phyloP scores from a whole-genome alignment of 2,888 invertebrate genomes.

The Ypsolopha sequella region DNA sequence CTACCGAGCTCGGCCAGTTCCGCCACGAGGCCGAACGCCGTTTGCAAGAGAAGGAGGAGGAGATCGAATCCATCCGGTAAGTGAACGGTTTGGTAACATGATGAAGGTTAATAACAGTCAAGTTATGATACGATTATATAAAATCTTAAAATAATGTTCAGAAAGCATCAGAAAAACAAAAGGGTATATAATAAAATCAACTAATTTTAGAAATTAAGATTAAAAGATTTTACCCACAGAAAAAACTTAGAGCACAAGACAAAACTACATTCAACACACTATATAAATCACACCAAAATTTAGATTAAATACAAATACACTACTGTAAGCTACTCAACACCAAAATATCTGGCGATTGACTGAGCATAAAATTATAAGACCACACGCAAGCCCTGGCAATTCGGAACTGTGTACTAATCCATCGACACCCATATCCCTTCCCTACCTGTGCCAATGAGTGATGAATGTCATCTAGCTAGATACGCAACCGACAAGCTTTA shows the following conservation, averaged over 20 bases:
- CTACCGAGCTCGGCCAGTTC: conserved; percentile 93
- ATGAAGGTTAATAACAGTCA: too few relatives aligned
- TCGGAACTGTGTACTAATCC: conserved; percentile 30
- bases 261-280: too few relatives aligned
- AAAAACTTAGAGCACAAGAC: too few relatives aligned
- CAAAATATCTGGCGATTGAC: conserved; percentile 11
- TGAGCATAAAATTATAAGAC: conserved; percentile 14
- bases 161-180: too few relatives aligned
- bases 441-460: conserved; percentile 27
- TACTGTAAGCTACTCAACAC: not conserved
- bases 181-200: too few relatives aligned
- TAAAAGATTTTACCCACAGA: too few relatives aligned
- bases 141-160: too few relatives aligned
- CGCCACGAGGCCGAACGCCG: conserved; percentile 98
- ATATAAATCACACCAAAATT: too few relatives aligned
- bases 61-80: conserved; percentile 97
- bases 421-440: conserved; percentile 25
- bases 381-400: conserved; percentile 24
- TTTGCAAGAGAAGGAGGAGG: conserved; percentile 98
- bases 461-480: conserved; percentile 34
- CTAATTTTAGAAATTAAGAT: too few relatives aligned
- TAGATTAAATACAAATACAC: too few relatives aligned
- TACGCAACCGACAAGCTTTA: conserved; percentile 27
- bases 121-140: too few relatives aligned
- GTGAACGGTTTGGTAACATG: conserved; percentile 22